Conservation (phyloP, 2,113 vertebrate species). For the Urocitellus parryii region DNA sequence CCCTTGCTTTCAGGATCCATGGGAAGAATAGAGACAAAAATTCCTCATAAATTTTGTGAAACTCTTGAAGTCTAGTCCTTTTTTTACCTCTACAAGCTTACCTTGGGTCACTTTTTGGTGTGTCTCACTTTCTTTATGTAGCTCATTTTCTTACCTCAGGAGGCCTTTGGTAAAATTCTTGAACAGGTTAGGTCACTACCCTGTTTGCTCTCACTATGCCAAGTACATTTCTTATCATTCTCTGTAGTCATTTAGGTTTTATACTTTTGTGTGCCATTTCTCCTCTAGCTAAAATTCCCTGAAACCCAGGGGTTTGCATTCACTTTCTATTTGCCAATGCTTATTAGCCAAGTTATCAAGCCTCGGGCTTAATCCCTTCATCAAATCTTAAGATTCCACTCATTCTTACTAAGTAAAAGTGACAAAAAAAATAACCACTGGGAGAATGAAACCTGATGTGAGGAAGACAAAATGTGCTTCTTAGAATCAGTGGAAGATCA, state of each 20-base stretch:
- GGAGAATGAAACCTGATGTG: not conserved
- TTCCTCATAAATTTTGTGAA: not conserved
- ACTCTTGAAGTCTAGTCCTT: not conserved
- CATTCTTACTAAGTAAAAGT: slow-evolving; percentile 1
- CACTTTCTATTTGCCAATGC: not conserved
- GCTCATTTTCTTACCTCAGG: not conserved
- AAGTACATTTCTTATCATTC: not conserved
- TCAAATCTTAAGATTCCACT: not conserved
- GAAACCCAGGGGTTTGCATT: not conserved
- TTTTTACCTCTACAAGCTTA: not conserved
- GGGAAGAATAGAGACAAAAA: not conserved
- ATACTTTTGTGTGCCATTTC: not conserved
- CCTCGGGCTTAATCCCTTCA: not conserved
- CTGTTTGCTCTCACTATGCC: not conserved
- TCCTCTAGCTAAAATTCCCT: not conserved
- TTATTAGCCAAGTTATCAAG: not conserved
- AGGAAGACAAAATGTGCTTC: not conserved
- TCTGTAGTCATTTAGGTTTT: not conserved
- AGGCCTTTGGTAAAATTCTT: not conserved
- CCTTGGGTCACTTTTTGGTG: not conserved
- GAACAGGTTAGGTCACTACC: not conserved
- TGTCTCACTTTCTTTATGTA: not conserved
- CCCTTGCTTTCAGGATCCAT: not conserved
- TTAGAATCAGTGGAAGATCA: not conserved
- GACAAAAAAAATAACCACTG: not conserved